A percentile compares a stretch with the other conserved stretches of the same genome.
phyloP scores from a whole-genome alignment of 64 coral and sea anemone genomes.

The Pocillopora verrucosa region DNA sequence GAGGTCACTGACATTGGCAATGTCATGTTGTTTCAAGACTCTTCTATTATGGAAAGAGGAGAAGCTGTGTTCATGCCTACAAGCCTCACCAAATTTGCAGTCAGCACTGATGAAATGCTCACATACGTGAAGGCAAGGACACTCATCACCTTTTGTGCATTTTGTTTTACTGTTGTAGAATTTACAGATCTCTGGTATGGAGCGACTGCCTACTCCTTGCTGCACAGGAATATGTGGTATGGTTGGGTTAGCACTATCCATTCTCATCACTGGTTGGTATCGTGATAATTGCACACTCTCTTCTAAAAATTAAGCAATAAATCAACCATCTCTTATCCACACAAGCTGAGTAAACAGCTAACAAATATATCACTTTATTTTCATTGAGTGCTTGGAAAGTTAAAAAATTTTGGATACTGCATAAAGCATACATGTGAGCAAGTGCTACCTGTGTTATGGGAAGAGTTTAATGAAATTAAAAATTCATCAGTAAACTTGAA shows the following conservation, averaged over 20 bases:
- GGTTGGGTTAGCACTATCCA: background rate
- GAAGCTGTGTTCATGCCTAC: conserved; percentile 70
- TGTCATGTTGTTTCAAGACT: conserved; percentile 38
- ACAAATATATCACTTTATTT: no score
- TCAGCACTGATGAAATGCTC: conserved; percentile 70
- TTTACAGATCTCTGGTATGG: conserved; percentile 65
- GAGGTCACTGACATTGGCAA: conserved; percentile 21
- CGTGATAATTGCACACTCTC: background rate
- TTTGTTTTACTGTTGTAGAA: conserved; percentile 77
- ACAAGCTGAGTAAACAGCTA: no score
- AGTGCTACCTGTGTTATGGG: no score
- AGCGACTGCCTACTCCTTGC: background rate
- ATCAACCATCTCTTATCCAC: no score
- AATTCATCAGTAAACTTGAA: no score
- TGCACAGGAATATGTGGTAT: background rate
- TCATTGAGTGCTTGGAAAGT: no score
- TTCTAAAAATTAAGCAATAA: background rate
- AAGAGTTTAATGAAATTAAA: no score
- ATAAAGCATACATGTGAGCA: no score
- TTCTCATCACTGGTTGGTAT: background rate
- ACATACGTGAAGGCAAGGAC: conserved; percentile 78
- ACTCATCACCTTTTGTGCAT: conserved; percentile 61
- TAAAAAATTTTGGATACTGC: no score
- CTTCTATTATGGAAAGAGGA: conserved; percentile 41
- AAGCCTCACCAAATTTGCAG: conserved; percentile 73